Evolutionary conservation across 2,888 invertebrate species (phyloP), one percentile per base, ranked within the genome.

Genomic region (Salticus scenicus): DNA sequence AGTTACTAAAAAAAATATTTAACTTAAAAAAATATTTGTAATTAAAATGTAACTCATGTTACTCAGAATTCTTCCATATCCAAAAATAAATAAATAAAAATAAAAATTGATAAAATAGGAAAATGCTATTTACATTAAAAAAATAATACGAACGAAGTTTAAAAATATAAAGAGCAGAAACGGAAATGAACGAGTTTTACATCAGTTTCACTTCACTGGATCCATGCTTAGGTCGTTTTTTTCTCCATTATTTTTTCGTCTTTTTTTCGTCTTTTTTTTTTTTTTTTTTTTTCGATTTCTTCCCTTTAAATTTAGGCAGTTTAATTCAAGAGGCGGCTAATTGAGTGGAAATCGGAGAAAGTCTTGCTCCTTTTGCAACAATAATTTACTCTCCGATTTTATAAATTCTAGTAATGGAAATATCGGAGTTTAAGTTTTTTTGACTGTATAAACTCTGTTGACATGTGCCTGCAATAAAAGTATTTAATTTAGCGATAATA

Each of bases 251-350:
- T 66, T 66, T 30, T 67, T 73, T 14, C 20, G 27, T 31, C 27
- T 7, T 64, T 75, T 17, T 14, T 31, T 14, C 74, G 31, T 30
- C 63, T 66, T 51, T 71, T 79, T 72, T 63, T 69, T 74, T 74
- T 51, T 67, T 37, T 30, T 37, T 31, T 28, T 30, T 42, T 64
- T 47, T 42, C 47, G 12, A 12, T 63, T 63, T 63, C 28, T 24
- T 20, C 63, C 28, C 24, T 63, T 20, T 20, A 63, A 20, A 12
- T 74, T 69, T 74, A 51, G 81, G 33, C 64, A 71, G 51, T 82
- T 82, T 74, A 81, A 81, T 81, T 81, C 81, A n/a, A 63, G 70
- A 76, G 41, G 31, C 24, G 28, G 47, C 75, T 75, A 75, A 82
- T 82, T 71, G 75, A 75, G 75, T 70, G 70, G 70, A 63, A 70